These are phyloP conservation scores for Palloptera scutellata DNA, from an alignment of 2,888 invertebrate species.

Conservation along the genomic window DNA sequence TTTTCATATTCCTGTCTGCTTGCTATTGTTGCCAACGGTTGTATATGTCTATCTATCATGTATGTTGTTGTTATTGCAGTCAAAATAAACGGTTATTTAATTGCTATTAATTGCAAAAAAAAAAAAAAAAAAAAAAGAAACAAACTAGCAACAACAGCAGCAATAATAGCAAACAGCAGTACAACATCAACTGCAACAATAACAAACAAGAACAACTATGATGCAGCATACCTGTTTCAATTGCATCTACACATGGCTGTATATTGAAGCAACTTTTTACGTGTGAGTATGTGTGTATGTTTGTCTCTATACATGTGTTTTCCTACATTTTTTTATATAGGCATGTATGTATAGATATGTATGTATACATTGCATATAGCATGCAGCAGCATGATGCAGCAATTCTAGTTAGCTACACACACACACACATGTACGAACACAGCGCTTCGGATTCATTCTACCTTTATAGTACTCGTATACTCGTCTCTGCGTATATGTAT, in stretches of 20 bases:
- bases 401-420: too few species aligned
- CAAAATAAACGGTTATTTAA: neutral
- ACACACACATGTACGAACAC: too few species aligned
- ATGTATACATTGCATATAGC: too few species aligned
- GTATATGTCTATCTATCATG: neutral
- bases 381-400: too few species aligned
- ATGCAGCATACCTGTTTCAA: neutral
- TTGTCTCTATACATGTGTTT: neutral
- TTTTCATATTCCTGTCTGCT: neutral
- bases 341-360: too few species aligned
- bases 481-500: too few species aligned
- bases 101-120: neutral
- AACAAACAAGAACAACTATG: neutral
- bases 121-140: neutral
- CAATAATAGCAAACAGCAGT: too few species aligned
- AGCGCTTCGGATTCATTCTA: too few species aligned
- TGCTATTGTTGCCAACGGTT: neutral
- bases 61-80: constrained; percentile 1
- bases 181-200: too few species aligned
- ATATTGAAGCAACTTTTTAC: neutral
- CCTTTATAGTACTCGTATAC: too few species aligned
- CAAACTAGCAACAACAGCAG: neutral
- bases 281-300: too few species aligned
- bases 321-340: too few species aligned
- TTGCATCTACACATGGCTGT: neutral